Evolutionary conservation across 1,140 invertebrate genomes (phyloP), one percentile per base, ranked within the genome.

Genomic region (Drosophila seguyi): DNA sequence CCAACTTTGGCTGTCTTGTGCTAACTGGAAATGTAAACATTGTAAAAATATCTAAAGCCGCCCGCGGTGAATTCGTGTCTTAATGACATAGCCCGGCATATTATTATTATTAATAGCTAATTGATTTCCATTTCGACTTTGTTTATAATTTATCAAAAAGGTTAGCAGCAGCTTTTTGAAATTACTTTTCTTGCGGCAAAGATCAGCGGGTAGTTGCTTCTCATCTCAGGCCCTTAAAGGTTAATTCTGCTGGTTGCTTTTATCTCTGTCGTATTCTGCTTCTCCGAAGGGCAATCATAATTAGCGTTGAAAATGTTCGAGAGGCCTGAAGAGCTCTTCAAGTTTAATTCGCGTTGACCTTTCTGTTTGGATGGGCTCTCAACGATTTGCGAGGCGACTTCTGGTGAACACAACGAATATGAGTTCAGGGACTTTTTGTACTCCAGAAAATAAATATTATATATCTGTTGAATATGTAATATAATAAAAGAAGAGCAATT

Each of bases 101-200:
- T 48, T 68, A 82, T 48, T 68, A 82, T 88, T 84, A 90, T 88
- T 88, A 84, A 88, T 88, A 74, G 85, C 68, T 88, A 81, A 88
- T 88, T 88, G 85, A 88, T 84, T 77, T 84, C 55, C 52, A 62
- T 80, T 75, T 41, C 16, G 50, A 50, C 67, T 73, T 50, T 44
- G 47, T 63, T 71, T 59, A 75, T 79, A 86, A 86, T 82, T 87
- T 86, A 81, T 86, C 83, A 79, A 87, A 79, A 38, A 50, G 65
- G 56, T 79, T 47, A 75, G 59, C 44, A 56, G 42, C 62, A 47
- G 41, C 44, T 8, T 68, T 61, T 55, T 79, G 42, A 73, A 76
- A 79, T 71, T 76, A 59, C 67, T 67, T 74, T 76, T 60, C 25
- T 55, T 34, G 52, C 45, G 50, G 31, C 39, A 42, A 48, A 69